These are phyloP conservation scores for Pelosia muscerda DNA, from an alignment of 2,888 invertebrate species.

Conservation along the genomic window DNA sequence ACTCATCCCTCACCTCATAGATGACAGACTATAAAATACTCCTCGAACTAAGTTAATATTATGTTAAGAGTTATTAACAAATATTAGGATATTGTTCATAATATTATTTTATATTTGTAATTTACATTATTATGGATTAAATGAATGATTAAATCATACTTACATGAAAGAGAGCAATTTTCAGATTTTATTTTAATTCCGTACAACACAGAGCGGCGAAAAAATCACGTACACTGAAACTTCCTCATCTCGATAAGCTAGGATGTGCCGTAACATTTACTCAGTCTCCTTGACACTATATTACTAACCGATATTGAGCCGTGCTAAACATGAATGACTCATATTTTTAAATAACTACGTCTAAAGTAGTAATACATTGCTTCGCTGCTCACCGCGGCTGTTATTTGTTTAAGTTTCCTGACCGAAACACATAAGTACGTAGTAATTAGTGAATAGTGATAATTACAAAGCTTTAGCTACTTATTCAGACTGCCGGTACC, in stretches of 20 bases:
- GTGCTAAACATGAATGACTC: conserved; percentile 64
- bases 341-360: conserved; percentile 53
- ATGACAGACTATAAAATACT: too few species aligned
- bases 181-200: conserved; percentile 8
- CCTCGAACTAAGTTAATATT: too few species aligned
- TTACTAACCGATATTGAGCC: conserved; percentile 67
- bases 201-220: conserved; percentile 19
- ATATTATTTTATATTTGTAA: too few species aligned
- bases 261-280: conserved; percentile 41
- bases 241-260: conserved; percentile 42
- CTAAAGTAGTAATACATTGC: conserved; percentile 23
- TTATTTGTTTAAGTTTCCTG: conserved; percentile 53
- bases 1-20: too few species aligned
- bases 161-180: conserved; percentile 23
- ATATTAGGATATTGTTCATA: too few species aligned
- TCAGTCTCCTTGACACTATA: conserved; percentile 73
- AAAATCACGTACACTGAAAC: conserved; percentile 35
- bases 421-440: conserved; percentile 26
- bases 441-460: neutral
- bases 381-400: conserved; percentile 33
- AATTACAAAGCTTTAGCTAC: neutral
- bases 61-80: too few species aligned
- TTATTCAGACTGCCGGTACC: neutral
- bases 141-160: conserved; percentile 29
- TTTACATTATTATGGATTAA: too few species aligned